phyloP scores from a whole-genome alignment of 2,888 invertebrate genomes.

The Platycnemis pennipes region DNA sequence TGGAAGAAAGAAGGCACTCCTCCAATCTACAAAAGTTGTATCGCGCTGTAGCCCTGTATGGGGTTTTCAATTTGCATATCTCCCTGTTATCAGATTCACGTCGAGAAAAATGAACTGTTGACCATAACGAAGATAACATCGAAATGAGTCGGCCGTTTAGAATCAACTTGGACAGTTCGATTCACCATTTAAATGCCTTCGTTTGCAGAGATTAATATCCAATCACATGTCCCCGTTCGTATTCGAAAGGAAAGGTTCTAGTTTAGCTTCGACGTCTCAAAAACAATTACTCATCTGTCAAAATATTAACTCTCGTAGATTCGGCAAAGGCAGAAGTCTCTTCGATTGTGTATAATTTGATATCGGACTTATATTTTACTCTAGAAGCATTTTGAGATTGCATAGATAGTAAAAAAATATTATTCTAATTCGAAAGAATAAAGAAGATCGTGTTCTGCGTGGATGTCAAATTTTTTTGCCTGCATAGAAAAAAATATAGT shows the following conservation, averaged over 20 bases:
- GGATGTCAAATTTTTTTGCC: no score
- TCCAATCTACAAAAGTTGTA: background rate
- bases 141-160: constrained; percentile 64
- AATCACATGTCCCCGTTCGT: constrained; percentile 29
- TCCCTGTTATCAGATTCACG: constrained; percentile 58
- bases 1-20: background rate
- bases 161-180: constrained; percentile 63
- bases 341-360: background rate
- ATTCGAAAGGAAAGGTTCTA: constrained; percentile 25
- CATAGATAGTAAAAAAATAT: background rate
- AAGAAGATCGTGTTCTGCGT: no score
- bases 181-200: constrained; percentile 60
- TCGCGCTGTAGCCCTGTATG: background rate
- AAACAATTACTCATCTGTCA: constrained; percentile 47
- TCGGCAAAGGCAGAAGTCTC: background rate
- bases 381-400: background rate
- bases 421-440: no score
- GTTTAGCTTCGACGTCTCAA: constrained; percentile 6
- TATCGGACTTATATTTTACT: background rate
- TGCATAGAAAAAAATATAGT: no score
- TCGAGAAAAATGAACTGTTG: constrained; percentile 59
- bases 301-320: background rate
- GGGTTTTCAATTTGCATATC: constrained; percentile 66
- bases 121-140: constrained; percentile 44
- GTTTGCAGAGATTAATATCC: constrained; percentile 62